Conservation (phyloP, 1,140 invertebrate species). For the Drosophila auraria region DNA sequence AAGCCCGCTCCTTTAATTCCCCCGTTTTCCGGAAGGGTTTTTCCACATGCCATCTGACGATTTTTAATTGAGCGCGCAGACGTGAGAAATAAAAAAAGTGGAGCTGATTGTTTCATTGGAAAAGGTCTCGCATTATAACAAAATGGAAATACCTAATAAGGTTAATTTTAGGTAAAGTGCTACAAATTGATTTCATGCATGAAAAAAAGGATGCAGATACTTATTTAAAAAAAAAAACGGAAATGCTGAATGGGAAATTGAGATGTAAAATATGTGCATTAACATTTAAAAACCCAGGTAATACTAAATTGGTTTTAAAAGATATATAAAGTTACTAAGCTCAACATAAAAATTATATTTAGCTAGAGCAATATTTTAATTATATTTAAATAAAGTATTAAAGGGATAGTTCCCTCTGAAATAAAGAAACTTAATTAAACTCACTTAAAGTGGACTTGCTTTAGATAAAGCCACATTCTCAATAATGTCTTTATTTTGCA, state of each 20-base stretch:
- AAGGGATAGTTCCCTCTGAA: not conserved
- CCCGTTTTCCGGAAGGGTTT: slow-evolving; percentile 27
- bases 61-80: slow-evolving; percentile 76
- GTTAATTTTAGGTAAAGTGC: slow-evolving; percentile 75
- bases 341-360: no score
- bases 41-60: slow-evolving; percentile 35
- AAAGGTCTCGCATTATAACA: slow-evolving; percentile 43
- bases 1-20: not conserved
- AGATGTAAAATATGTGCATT: slow-evolving; percentile 16
- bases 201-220: slow-evolving; percentile 23
- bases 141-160: slow-evolving; percentile 64
- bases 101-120: slow-evolving; percentile 44
- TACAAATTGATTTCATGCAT: slow-evolving; percentile 77
- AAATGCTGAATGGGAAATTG: not conserved
- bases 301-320: no score
- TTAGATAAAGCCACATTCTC: not conserved
- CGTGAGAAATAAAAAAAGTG: slow-evolving; percentile 55
- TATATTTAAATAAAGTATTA: not conserved
- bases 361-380: not conserved
- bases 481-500: slow-evolving; percentile 33
- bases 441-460: not conserved
- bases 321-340: no score
- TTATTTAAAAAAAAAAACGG: not conserved
- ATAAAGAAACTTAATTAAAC: not conserved
- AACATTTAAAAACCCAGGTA: not conserved